Evolutionary conservation across 2,113 vertebrate genomes (phyloP), one percentile per base, ranked within the genome.

Genomic region (Cyanoliseus patagonus): DNA sequence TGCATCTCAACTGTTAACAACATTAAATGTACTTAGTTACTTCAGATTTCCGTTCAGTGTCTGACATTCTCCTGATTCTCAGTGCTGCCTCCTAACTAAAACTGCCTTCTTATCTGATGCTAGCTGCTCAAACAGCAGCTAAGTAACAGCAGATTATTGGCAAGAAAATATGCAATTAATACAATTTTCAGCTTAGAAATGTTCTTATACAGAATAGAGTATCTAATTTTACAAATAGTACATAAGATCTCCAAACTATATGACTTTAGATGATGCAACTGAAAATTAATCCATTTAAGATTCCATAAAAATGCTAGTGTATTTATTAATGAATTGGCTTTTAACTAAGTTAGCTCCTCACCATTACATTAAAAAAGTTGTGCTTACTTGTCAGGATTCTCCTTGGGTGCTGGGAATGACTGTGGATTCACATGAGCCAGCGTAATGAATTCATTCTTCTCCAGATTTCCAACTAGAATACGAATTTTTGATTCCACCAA

Each of bases 401-500:
- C 98, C 89, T 97, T 98, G 88, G 97, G 98, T 94, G 98, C 98
- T 78, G 98, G 98, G 88, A 98, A 99, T 77, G 98, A 98, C 96
- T 99, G 98, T 42, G 98, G 98, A 94, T 99, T 98, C 88, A 99
- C 98, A 78, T 99, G 99, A 89, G 98, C 99, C 92, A 98, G 95
- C 33, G 98, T 99, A 95, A 99, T 98, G 86, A 98, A 98, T 86
- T 98, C 98, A 30, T 99, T 99, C 97, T 98, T 98, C 97, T 99
- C 99, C 97, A 99, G 96, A 83, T 97, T 98, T 96, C 98, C 98
- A 89, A 99, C 98, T 92, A 99, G 96, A 69, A 99, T 99, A 91
- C 99, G 98, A 94, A 99, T 99, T 98, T 99, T 99, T 78, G 99
- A 99, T 92, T 99, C 99, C 94, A 99, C 98, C 91, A 99, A 98